Evolutionary conservation across 1,140 invertebrate species (phyloP), one percentile per base, ranked within the genome.

Genomic region (Venustaconcha ellipsiformis): DNA sequence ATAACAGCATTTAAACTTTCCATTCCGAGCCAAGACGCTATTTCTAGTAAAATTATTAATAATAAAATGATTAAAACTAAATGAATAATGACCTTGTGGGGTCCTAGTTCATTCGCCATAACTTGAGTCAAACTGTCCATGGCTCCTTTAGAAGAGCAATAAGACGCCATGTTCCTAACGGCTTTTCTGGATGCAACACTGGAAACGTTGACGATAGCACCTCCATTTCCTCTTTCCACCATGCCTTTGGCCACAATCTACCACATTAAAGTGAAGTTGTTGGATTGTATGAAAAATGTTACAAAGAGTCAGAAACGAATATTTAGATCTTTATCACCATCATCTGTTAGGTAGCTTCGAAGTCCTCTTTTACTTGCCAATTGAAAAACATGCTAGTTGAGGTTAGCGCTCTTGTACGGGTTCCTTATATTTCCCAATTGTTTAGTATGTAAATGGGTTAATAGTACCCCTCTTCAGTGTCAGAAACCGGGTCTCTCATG

Each of bases 141-240:
- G 13, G 92, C 93, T n/a, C 87, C 92, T 85, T 93, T 93, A 0
- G 92, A 89, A 8, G 87, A 89, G 88, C 93, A 93, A 86, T 97
- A 97, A 23, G 93, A 91, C 0, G 93, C 83, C 87, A 96, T 95
- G 82, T 95, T 93, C 57, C 90, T 88, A 18, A 97, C 86, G 23
- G 94, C 95, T 57, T 92, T 92, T 80, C 92, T 81, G 1, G 92
- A 85, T 11, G 88, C 88, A 86, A 96, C 93, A 12, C 95, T 96
- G 1, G 96, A 97, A n/a, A 97, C 88, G 86, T 97, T 97, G 0
- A 97, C 96, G 79, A 97, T 96, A 57, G 93, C 91, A 60, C 96
- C 95, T 65, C 92, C 90, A 60, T 89, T 90, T 84, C 76, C 74
- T 26, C 93, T 90, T 69, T 92, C 87, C n/a, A 95, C 92, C 93